Conservation (phyloP, 2,113 vertebrate genomes). For the Daphoenositta chrysoptera region DNA sequence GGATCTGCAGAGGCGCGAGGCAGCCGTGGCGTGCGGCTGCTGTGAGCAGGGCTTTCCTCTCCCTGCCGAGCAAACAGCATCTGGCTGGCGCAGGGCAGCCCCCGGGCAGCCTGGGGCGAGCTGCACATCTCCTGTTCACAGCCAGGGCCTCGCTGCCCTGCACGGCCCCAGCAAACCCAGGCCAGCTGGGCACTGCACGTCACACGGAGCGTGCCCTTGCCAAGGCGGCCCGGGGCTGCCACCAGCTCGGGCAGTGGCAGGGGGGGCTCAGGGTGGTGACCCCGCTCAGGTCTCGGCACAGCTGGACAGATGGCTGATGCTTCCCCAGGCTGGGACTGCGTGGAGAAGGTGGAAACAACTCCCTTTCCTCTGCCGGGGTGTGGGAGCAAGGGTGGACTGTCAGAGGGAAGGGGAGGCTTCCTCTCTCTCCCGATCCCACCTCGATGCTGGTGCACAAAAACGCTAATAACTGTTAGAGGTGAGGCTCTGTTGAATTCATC, state of each 20-base stretch:
- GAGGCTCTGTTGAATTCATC: not conserved
- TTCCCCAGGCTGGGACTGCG: not conserved
- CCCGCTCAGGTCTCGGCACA: not conserved
- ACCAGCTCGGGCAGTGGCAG: not conserved
- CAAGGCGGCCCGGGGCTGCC: not conserved
- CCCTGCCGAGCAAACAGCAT: not conserved
- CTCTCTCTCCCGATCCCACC: not conserved
- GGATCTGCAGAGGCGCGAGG: fast-evolving
- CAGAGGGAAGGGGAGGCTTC: not conserved
- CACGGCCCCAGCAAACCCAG: not conserved
- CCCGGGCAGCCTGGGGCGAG: not conserved
- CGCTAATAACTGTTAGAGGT: fast-evolving
- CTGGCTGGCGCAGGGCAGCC: conserved; percentile 11
- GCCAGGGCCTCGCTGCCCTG: not conserved
- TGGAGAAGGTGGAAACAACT: not conserved
- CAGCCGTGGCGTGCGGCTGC: fast-evolving
- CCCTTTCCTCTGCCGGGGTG: not conserved
- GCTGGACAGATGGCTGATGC: fast-evolving
- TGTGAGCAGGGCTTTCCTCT: not conserved
- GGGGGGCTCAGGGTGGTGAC: not conserved
- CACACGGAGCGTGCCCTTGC: not conserved
- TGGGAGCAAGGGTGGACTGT: not conserved
- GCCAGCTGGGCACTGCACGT: conserved; percentile 8
- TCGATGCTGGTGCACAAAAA: not conserved
- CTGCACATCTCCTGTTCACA: not conserved